phyloP scores from a whole-genome alignment of 2,113 vertebrate genomes.

The Grammomys surdaster region DNA sequence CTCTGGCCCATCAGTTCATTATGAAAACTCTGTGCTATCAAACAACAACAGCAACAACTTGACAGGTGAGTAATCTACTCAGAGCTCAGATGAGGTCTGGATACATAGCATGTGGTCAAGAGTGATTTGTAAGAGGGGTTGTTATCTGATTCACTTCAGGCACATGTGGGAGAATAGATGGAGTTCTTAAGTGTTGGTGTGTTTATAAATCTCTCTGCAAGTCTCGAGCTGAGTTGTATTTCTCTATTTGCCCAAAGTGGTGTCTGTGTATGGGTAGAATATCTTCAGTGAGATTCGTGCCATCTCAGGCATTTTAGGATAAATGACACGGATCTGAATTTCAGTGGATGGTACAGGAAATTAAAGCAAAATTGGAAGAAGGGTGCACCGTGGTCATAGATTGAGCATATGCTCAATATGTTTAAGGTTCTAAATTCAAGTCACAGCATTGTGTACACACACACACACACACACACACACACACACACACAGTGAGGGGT shows the following conservation, averaged over 20 bases:
- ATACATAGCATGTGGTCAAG: background rate
- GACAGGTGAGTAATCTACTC: background rate
- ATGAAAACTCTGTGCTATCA: background rate
- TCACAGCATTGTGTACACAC: background rate
- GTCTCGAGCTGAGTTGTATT: background rate
- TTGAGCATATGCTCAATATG: background rate
- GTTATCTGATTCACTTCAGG: background rate
- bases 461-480: background rate
- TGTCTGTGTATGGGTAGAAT: background rate
- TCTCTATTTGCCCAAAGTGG: conserved; percentile 14
- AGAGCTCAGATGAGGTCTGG: background rate
- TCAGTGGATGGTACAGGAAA: conserved; percentile 2
- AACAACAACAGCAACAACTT: background rate
- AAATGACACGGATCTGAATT: conserved; percentile 1
- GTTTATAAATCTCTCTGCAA: background rate
- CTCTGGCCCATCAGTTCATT: background rate
- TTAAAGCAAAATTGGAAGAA: background rate
- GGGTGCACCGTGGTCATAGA: background rate
- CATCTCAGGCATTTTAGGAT: background rate
- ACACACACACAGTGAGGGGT: background rate
- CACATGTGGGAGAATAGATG: background rate
- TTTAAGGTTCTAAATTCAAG: background rate
- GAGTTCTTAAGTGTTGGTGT: background rate
- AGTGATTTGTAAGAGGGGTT: background rate
- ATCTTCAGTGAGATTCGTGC: background rate